Evolutionary conservation across 2,113 vertebrate genomes (phyloP), one percentile per base, ranked within the genome.

Genomic region (Brachypteracias leptosomus): DNA sequence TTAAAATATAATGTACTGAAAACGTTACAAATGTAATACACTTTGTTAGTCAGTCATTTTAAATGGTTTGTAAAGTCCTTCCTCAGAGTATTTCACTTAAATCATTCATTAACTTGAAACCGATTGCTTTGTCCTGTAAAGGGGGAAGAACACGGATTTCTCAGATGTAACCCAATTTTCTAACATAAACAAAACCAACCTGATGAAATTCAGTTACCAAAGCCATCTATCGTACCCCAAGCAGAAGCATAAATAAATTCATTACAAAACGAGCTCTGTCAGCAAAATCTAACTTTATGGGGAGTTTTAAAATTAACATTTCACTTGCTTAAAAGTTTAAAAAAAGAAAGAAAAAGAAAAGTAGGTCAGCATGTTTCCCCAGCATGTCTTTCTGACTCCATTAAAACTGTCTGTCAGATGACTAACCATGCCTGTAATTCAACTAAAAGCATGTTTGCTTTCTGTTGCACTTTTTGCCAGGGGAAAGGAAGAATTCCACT

Each of bases 401-500:
- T 96, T 91, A 97, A 97, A 97, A 87, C 94, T 93, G 96, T 96
- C 97, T 96, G 93, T 97, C 97, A 98, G 95, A 96, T 90, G 92
- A 93, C 92, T 80, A 85, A 89, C 95, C 72, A 90, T 86, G 89
- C 95, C 81, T 95, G 55, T 88, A 83, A 94, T 93, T 85, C 96
- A 91, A 13, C 65, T 96, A 97, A 97, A 96, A 86, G 76, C 84
- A 79, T 73, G 90, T 93, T 92, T 91, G 78, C 92, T 71, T 90
- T 97, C 92, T 91, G 71, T 44, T 70, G 86, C 89, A 84, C 54
- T 71, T 85, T 85, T 94, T 82, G 81, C 61, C 67, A 88, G 81
- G 66, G 84, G 92, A 94, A 95, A 93, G 89, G 59, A 63, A 83
- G 88, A 31, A 66, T 93, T 95, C 75, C 83, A 94, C 89, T 97